These are phyloP conservation scores for Vollenhovia emeryi DNA, from an alignment of 1,140 invertebrate genomes.

Conservation along the genomic window DNA sequence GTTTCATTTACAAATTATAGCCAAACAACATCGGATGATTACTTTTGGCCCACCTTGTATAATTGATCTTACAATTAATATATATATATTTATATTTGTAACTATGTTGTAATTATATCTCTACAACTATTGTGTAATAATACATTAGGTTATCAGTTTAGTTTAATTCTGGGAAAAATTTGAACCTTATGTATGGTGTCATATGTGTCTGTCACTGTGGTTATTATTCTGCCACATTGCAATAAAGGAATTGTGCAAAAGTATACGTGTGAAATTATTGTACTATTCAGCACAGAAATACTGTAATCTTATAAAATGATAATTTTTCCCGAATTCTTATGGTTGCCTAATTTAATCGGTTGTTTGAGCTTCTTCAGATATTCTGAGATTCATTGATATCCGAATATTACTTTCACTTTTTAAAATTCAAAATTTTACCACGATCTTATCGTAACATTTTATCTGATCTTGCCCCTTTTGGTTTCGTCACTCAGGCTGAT, in stretches of 20 bases:
- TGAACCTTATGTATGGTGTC: conserved; percentile 58
- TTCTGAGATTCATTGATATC: background rate
- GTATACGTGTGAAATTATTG: conserved; percentile 52
- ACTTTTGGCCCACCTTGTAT: too few relatives aligned
- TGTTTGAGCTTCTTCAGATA: background rate
- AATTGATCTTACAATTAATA: too few relatives aligned
- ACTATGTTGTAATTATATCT: background rate
- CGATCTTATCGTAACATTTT: conserved; percentile 13
- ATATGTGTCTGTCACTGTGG: background rate
- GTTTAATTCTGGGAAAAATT: conserved; percentile 69
- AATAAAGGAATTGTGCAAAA: conserved; percentile 60
- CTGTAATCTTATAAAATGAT: conserved; percentile 68
- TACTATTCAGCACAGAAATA: conserved; percentile 8
- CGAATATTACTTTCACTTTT: background rate
- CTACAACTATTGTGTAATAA: too few relatives aligned
- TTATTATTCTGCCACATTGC: background rate
- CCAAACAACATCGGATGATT: too few relatives aligned
- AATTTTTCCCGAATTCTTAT: conserved; percentile 70
- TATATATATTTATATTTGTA: background rate
- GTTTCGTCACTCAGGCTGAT: conserved; percentile 58
- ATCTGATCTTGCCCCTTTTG: conserved; percentile 53
- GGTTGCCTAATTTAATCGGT: background rate
- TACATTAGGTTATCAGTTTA: background rate
- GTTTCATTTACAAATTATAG: too few relatives aligned
- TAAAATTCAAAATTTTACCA: background rate